Evolutionary conservation across 1,140 invertebrate species (phyloP), one percentile per base, ranked within the genome.

Genomic region (Zaprionus capensis): DNA sequence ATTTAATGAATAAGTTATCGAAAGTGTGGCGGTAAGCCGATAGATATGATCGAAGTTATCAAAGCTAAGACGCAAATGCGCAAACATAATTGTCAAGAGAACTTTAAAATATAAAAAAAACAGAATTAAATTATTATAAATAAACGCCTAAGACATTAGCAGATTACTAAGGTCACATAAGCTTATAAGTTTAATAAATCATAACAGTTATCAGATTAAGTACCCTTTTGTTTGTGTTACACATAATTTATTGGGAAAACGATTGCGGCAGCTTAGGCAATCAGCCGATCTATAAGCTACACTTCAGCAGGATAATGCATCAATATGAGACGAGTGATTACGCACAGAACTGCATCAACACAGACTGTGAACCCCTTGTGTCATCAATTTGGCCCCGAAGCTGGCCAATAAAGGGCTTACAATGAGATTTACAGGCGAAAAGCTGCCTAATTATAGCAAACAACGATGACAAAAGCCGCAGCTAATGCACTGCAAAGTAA

Each of bases 401-500:
- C 55, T 61, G 44, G 56, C 68, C 73, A 76, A 76, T 76, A 76
- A 76, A 76, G 41, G 34, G 73, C 61, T 59, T 28, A 71, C 53
- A 76, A 71, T 61, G 61, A 71, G 73, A 76, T 76, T 76, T 76
- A 76, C 68, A 55, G 73, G 55, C 61, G 61, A 70, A 88, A 72
- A 88, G 83, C 83, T 80, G 84, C 77, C 83, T 86, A 86, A 86
- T 86, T 86, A 86, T 81, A 71, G 67, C 55, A 69, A 77, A 85
- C 74, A 71, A 74, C 81, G 61, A 51, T 76, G 78, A 62, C 67
- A 65, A 80, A 78, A 70, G 63, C 82, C 53, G 26, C 82, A 55
- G 78, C 78, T 87, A 88, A 88, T 81, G 84, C 84, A 90, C 70
- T 78, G 70, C 85, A 76, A 81, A 90, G 78, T 84, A 70, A 79